phyloP scores from a whole-genome alignment of 2,113 vertebrate species.

The western clawed frog (Xenopus tropicalis) region DNA sequence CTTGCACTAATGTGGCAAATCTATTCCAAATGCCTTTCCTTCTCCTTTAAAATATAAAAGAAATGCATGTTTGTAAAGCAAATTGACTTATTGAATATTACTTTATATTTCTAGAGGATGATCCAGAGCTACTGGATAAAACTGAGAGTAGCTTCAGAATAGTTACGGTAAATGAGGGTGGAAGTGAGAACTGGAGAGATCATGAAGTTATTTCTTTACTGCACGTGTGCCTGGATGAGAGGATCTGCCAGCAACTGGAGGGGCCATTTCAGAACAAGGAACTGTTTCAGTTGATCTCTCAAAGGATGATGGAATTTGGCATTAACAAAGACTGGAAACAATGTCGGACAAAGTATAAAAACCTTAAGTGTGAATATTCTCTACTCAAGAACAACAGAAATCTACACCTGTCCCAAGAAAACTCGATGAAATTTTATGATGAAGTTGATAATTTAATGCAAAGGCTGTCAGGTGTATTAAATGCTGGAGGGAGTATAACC shows the following conservation, averaged over 20 bases:
- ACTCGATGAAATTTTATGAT: constrained; percentile 80
- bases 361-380: constrained; percentile 84
- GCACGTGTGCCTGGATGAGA: constrained; percentile 76
- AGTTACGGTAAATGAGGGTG: constrained; percentile 70
- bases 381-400: constrained; percentile 76
- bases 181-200: constrained; percentile 79
- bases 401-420: constrained; percentile 58
- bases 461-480: constrained; percentile 48
- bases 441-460: constrained; percentile 79
- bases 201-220: constrained; percentile 78
- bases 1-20: too few species aligned
- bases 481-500: constrained; percentile 45
- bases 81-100: background rate
- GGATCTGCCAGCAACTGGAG: constrained; percentile 77
- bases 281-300: constrained; percentile 82
- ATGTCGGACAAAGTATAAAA: constrained; percentile 84
- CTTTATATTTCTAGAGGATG: constrained; percentile 29
- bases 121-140: constrained; percentile 52
- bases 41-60: too few species aligned
- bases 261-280: constrained; percentile 82
- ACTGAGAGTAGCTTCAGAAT: constrained; percentile 68
- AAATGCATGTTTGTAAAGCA: too few species aligned
- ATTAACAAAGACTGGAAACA: constrained; percentile 87
- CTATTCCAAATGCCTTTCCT: too few species aligned
- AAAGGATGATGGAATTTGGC: constrained; percentile 71